Evolutionary conservation across 2,888 invertebrate species (phyloP), one percentile per base, ranked within the genome.

Genomic region (Drosophila nr. medialis): DNA sequence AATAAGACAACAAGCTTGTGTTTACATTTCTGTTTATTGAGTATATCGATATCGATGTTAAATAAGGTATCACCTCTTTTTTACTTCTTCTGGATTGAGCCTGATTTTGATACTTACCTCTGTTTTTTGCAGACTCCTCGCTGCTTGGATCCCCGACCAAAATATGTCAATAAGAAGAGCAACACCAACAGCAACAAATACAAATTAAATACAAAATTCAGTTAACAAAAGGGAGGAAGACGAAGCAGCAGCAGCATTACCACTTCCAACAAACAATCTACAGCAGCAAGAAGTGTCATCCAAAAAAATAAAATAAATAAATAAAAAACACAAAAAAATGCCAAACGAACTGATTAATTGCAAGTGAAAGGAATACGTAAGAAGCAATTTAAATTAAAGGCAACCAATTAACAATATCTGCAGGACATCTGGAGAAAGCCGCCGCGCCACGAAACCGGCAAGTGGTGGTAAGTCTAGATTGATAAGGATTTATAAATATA

Each of bases 361-460:
- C 38, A 54, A 40, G 58, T 55, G 40, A 64, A 71, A 24, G 34
- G 15, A 21, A 30, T 58, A 30, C 59, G 32, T 24, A 56, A 29
- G 36, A 42, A 55, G 34, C 34, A 36, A 27, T 7, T 34, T 2
- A 48, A 48, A 45, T 18, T 6, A 48, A 29, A 48, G 15, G 18
- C 15, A 56, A 30, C 6, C 7, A 24, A 50, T 49, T 10, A 34
- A 29, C 24, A n/a, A 56, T 51, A 34, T 21, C 49, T 42, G 59
- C 36, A 38, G 38, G 45, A 64, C 45, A 71, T 66, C 66, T 72
- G 81, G 50, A 64, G 63, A 48, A 77, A 45, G 24, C 45, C 45
- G 66, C 61, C 38, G 64, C 67, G 81, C 78, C 72, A 65, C 78
- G 74, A 70, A 74, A 81, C 66, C 82, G 79, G 81, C 81, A 78